A percentile compares a stretch with the other conserved stretches of the same genome.
Conservation (phyloP, 2,797 vertebrate species). For the Todus mexicanus region DNA sequence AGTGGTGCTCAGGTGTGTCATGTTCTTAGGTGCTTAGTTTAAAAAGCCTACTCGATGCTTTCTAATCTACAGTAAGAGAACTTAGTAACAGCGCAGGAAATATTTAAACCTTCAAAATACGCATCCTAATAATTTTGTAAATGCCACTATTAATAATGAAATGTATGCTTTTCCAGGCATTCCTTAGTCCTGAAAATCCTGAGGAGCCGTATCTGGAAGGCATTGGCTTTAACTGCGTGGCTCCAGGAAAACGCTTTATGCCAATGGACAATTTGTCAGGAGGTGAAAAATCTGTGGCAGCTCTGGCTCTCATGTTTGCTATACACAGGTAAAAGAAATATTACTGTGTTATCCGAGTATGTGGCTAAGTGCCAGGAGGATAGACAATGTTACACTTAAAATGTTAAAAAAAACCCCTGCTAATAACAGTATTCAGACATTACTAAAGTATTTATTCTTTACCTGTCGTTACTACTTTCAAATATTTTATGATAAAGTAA, state of each 20-base stretch:
- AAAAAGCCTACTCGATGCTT: not conserved
- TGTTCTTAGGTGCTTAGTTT: not conserved
- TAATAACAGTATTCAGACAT: not conserved
- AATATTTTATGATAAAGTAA: not conserved
- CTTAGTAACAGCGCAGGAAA: not conserved
- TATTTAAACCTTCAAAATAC: not conserved
- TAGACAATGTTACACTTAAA: not conserved
- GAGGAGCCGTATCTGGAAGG: conserved; percentile 94
- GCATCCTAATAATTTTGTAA: too few relatives aligned
- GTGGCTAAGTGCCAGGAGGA: not conserved
- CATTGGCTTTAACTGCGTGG: conserved; percentile 91
- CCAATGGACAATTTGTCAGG: conserved; percentile 96
- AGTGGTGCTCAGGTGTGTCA: conserved; percentile 86
- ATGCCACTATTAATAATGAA: not conserved
- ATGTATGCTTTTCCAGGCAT: conserved; percentile 78
- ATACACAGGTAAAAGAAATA: conserved; percentile 84
- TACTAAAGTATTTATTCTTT: not conserved
- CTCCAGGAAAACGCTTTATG: conserved; percentile 94
- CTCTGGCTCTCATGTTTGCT: conserved; percentile 90
- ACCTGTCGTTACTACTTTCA: not conserved
- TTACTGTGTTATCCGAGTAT: not conserved
- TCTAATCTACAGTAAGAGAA: not conserved
- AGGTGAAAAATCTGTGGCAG: conserved; percentile 92
- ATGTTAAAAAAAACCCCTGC: not conserved
- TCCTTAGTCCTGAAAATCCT: conserved; percentile 88